phyloP scores from a whole-genome alignment of 2,797 vertebrate genomes.

The Melanotaenia parkinsoni region DNA sequence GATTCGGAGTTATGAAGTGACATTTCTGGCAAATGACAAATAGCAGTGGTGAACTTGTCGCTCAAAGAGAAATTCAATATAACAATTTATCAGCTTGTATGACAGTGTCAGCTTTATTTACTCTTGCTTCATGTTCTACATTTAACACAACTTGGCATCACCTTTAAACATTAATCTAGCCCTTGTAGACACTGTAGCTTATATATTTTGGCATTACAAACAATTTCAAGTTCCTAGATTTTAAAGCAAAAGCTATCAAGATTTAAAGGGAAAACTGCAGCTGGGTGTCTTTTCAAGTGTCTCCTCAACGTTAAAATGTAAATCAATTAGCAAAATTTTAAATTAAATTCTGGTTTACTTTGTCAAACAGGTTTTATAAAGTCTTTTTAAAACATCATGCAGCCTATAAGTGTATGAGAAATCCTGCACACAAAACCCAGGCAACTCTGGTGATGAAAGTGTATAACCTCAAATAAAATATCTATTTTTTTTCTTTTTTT shows the following conservation, averaged over 20 bases:
- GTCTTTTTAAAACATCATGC: neutral
- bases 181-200: constrained; percentile 16
- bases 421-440: neutral
- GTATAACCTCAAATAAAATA: too few relatives aligned
- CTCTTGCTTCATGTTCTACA: constrained; percentile 49
- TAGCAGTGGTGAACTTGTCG: constrained; percentile 34
- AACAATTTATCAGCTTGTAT: constrained; percentile 69
- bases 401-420: neutral
- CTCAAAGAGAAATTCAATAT: constrained; percentile 31
- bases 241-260: neutral
- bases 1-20: constrained; percentile 39
- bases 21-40: constrained; percentile 52
- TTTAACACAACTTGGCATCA: constrained; percentile 41
- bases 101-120: constrained; percentile 58
- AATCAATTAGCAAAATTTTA: neutral
- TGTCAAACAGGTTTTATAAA: neutral
- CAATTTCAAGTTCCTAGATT: neutral
- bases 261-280: neutral
- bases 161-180: constrained; percentile 50
- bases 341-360: neutral
- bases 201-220: neutral
- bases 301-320: neutral
- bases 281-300: neutral
- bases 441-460: too few relatives aligned
- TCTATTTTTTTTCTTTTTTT: too few relatives aligned